Evolutionary conservation across 1,140 invertebrate genomes (phyloP), one percentile per base, ranked within the genome.

Genomic region (Venustaconcha ellipsiformis): DNA sequence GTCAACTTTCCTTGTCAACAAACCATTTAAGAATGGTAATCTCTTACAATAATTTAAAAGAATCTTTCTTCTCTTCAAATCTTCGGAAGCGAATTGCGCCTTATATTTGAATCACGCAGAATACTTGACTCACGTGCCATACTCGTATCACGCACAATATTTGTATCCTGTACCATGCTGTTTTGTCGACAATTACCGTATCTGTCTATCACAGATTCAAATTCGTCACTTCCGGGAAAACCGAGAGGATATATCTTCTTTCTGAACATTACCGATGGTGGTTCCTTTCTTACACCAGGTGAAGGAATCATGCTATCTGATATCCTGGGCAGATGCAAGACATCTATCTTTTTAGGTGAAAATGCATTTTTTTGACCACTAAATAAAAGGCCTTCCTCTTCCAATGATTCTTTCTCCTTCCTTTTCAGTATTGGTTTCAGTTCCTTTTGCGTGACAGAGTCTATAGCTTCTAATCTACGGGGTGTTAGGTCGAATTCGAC

Each of bases 141-240:
- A 20, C 30, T 20, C 15, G 30, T 5, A 66, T 70, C 67, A 57
- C 67, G 67, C 3, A 67, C 63, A 30, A 55, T 48, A 57, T 65
- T 74, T 14, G 57, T 14, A 2, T 77, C 75, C 30, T 70, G 15
- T 12, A 72, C 57, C 63, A 64, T 72, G 23, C 75, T 77, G 57
- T 30, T 68, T 60, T 77, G 75, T 72, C 70, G 55, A 23, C 75
- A 77, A 26, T 77, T 77, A 12, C 75, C 75, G 20, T 77, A 77
- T 23, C 62, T 71, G 2, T 62, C 67, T n/a, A 77, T 68, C 15
- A 77, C 75, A 56, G 72, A 70, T 48, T 72, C 75, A 59, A 77
- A 77, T 59, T 77, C 75, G 23, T 66, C 14, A 60, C 75, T 77
- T 23, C 60, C 65, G 30, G 70, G 70, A 20, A 67, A 64, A 3